A percentile compares a stretch with the other conserved stretches of the same genome.
Evolutionary conservation across 1,140 invertebrate genomes (phyloP).

Genomic region (Formica exsecta): DNA sequence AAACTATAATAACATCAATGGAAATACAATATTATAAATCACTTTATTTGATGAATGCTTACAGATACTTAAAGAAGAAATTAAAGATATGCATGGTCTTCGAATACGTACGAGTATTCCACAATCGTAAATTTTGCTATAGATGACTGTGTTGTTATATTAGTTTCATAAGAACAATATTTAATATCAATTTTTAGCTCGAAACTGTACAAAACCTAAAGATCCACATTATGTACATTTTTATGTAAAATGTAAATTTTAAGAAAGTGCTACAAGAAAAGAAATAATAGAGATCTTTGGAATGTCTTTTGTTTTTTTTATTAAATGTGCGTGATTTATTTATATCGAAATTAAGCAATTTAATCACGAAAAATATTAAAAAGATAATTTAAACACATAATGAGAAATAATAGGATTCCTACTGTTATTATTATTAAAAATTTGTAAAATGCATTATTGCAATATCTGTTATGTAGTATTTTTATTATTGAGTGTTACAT

Average conservation of each 20-base stretch:
- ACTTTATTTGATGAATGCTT: slow-evolving; percentile 76
- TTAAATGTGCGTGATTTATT: neutral
- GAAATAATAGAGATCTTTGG: neutral
- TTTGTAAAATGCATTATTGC: too few relatives aligned
- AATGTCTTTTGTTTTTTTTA: neutral
- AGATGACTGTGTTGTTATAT: neutral
- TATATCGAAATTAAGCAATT: neutral
- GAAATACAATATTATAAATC: neutral
- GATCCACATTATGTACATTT: neutral
- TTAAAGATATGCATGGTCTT: slow-evolving; percentile 94
- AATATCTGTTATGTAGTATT: too few relatives aligned
- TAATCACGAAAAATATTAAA: neutral
- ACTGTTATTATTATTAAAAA: too few relatives aligned
- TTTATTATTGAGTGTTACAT: too few relatives aligned
- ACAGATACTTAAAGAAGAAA: slow-evolving; percentile 91
- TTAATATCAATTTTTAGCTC: neutral
- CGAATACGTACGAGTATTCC: slow-evolving; percentile 90
- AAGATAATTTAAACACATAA: neutral
- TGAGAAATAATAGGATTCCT: too few relatives aligned
- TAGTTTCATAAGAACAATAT: neutral
- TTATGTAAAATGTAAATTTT: slow-evolving; percentile 4
- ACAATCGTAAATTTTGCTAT: slow-evolving; percentile 61
- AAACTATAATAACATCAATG: neutral
- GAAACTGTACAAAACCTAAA: neutral
- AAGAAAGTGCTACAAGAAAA: slow-evolving; percentile 13